Evolutionary conservation across 2,888 invertebrate genomes (phyloP), one percentile per base, ranked within the genome.

Genomic region (Zele albiditarsus): DNA sequence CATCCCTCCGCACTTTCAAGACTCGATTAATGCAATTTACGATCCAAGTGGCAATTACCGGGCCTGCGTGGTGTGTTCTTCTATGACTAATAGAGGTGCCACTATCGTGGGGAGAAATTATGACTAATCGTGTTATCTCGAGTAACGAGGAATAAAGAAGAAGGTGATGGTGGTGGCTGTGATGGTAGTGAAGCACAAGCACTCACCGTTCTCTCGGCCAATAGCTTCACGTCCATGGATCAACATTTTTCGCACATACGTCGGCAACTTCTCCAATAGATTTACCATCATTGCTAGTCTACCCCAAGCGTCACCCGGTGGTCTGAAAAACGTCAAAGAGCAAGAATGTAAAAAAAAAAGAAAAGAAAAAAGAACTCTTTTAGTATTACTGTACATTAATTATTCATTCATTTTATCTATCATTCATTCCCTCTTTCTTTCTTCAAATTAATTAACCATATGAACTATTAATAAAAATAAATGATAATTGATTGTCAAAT

Each of bases 251-350:
- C 83, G 83, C 14, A 84, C 91, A 83, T 92, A 92, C 83, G 94
- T 92, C n/a, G 46, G 46, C 78, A 94, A 90, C 86, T 92, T 92
- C 89, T 94, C 94, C 82, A 95, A 89, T 73, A 93, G 91, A 86
- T 95, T 96, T 90, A 95, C 95, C 83, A 96, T 91, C 77, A 92
- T 92, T 62, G 96, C 95, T 75, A 95, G 90, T 87, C 94, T 92
- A 84, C 92, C 93, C 96, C 96, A 96, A 14, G 94, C 94, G 89
- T 96, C 95, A 81, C 92, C 94, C 77, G 94, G 91, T 78, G 92
- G 91, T 83, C 94, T 95, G 89, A 58, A 89, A 86, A 78, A 78
- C 57, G 79, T 75, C 49, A 58, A 42, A 38, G 28, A 16, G 16
- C 14, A 27, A 28, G 25, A n/a, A 25, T 42, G 20, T 20, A 28